Percentiles rank a stretch among this genome's conserved stretches.
These are phyloP conservation scores for Eremophila alpestris DNA, from an alignment of 2,797 vertebrate species.

Conservation along the genomic window DNA sequence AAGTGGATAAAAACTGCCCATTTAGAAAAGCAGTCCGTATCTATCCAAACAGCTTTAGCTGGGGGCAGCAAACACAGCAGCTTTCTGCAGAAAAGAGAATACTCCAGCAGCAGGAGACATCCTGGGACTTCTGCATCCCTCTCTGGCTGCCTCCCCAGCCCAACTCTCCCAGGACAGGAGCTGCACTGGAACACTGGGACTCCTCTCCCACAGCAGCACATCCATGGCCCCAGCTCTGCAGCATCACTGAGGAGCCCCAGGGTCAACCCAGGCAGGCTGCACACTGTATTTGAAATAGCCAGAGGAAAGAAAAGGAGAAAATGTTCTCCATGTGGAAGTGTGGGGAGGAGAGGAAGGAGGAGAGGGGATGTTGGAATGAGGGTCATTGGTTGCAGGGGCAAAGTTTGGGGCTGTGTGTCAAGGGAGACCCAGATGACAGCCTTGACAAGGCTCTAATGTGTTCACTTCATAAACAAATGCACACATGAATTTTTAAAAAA, in stretches of 20 bases:
- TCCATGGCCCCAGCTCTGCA: background rate
- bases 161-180: accelerated
- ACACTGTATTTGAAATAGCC: background rate
- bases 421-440: background rate
- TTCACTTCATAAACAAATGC: background rate
- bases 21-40: background rate
- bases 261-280: background rate
- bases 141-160: accelerated
- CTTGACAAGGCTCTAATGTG: background rate
- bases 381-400: background rate
- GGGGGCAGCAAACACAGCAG: background rate
- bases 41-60: background rate
- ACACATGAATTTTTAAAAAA: background rate
- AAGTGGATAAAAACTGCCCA: background rate
- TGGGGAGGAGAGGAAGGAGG: background rate
- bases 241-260: background rate
- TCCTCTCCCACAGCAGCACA: background rate
- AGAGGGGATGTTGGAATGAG: background rate
- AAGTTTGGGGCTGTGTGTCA: background rate
- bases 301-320: background rate
- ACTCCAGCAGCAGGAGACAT: background rate
- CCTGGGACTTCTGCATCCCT: background rate
- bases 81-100: background rate
- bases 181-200: background rate
- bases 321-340: background rate